Base-by-base conservation (phyloP, 2,888 invertebrate species). In the Philaethria dido region DNA sequence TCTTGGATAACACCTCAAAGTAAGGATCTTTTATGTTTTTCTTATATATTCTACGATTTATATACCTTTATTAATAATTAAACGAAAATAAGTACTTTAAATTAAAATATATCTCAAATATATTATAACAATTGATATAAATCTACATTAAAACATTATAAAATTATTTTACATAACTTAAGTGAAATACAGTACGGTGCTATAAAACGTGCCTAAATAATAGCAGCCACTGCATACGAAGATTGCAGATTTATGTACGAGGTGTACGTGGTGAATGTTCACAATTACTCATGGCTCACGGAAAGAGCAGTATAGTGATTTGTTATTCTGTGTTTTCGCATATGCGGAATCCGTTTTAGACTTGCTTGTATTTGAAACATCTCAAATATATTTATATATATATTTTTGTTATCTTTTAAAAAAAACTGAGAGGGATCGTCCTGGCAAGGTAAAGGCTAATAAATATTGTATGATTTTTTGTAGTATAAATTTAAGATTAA, bases 201-300 rank as follows among this genome's bases (percentile, higher is more conserved):
- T 0, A 45, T 45, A 45, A 20, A 20, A 52, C 52, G 29, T 52
- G 52, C 29, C 29, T 52, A 52, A 29, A 52, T 33, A 52, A 52
- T 52, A 52, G 29, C 29, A 16, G 50, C 29, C 16, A 16, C 29
- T 33, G 52, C 52, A 52, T 52, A 52, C 16, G 52, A 52, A 52
- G 52, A 52, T 52, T 52, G 52, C 52, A 52, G 52, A 33, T 52
- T 52, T 52, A 52, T 52, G 16, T 52, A 29, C 52, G 52, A 52
- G 29, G 16, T 33, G 52, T 52, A 18, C 52, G 52, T 16, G 29
- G 29, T 16, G 52, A 52, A 52, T 52, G 52, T 18, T 52, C 16
- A 52, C 52, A 52, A 52, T 52, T 52, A 52, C 52, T 52, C 52
- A 52, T 11, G 52, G 44, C 16, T 11, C 29, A 33, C 29, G 11